phyloP scores from a whole-genome alignment of 2,888 invertebrate genomes.

The Pristionchus maxplancki region DNA sequence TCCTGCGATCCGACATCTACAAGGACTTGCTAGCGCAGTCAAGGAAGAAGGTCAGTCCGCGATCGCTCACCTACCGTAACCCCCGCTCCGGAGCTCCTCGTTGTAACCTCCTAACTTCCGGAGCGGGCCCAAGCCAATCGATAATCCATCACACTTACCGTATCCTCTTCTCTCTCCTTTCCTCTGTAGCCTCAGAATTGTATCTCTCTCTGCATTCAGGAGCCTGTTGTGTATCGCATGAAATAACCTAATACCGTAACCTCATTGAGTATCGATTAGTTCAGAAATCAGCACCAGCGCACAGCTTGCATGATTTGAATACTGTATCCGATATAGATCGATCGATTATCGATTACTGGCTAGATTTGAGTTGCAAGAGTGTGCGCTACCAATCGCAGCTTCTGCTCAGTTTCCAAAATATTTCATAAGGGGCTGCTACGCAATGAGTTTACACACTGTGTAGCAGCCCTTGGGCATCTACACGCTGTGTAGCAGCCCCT shows the following conservation, averaged over 20 bases:
- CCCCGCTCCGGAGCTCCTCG: slow-evolving; percentile 11
- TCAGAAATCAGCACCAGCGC: neutral
- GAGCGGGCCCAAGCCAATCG: neutral
- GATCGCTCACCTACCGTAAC: slow-evolving; percentile 16
- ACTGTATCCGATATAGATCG: neutral
- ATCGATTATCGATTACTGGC: neutral
- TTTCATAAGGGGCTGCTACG: neutral
- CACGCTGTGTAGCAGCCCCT: slow-evolving; percentile 33
- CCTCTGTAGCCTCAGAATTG: neutral
- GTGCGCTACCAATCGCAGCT: neutral
- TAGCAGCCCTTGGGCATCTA: neutral
- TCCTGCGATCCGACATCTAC: slow-evolving; percentile 97
- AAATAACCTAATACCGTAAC: slow-evolving; percentile 29
- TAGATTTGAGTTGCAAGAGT: slow-evolving; percentile 10
- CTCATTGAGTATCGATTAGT: slow-evolving; percentile 42
- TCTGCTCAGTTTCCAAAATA: slow-evolving; percentile 24
- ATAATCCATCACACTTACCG: neutral
- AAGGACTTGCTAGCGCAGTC: slow-evolving; percentile 69
- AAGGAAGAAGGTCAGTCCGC: slow-evolving; percentile 62
- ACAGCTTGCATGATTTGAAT: slow-evolving; percentile 14
- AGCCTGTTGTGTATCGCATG: slow-evolving; percentile 43
- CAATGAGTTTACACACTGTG: too few species aligned
- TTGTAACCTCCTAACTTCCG: slow-evolving; percentile 2
- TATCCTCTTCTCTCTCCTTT: neutral
- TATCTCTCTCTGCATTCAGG: neutral